A percentile compares a stretch with the other conserved stretches of the same genome.
phyloP scores from a whole-genome alignment of 2,113 vertebrate species.

The Gallinago jamesoni region DNA sequence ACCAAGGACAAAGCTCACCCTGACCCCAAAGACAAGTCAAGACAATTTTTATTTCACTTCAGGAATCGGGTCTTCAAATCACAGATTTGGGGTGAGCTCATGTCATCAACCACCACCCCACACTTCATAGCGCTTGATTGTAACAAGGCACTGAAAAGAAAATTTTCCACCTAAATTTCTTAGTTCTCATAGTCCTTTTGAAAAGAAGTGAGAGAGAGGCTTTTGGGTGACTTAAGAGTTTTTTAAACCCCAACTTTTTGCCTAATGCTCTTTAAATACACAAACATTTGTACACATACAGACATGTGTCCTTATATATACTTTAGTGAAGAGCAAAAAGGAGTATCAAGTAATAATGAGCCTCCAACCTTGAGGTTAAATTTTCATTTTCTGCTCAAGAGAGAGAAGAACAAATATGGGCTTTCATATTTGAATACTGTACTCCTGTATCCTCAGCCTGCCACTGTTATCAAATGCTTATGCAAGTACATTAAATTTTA shows the following conservation, averaged over 20 bases:
- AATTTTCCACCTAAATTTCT: background rate
- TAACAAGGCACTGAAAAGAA: background rate
- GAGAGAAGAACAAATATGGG: background rate
- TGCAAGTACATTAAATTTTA: conserved; percentile 11
- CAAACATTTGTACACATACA: background rate
- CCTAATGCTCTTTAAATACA: background rate
- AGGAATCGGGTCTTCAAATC: background rate
- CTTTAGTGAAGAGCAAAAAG: background rate
- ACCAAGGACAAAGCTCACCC: background rate
- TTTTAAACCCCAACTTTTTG: background rate
- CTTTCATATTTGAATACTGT: background rate
- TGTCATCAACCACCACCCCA: background rate
- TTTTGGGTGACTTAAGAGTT: background rate
- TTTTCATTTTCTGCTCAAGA: background rate
- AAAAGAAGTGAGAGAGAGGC: background rate
- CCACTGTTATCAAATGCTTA: background rate
- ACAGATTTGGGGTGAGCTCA: background rate
- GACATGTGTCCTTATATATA: background rate
- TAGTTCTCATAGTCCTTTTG: background rate
- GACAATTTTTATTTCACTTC: background rate
- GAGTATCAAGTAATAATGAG: background rate
- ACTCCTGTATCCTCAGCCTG: background rate
- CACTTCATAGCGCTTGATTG: background rate
- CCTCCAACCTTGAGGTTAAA: background rate
- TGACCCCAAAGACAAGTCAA: background rate